Base-by-base conservation (phyloP, 2,888 invertebrate species). In the Napeogenes sylphis region DNA sequence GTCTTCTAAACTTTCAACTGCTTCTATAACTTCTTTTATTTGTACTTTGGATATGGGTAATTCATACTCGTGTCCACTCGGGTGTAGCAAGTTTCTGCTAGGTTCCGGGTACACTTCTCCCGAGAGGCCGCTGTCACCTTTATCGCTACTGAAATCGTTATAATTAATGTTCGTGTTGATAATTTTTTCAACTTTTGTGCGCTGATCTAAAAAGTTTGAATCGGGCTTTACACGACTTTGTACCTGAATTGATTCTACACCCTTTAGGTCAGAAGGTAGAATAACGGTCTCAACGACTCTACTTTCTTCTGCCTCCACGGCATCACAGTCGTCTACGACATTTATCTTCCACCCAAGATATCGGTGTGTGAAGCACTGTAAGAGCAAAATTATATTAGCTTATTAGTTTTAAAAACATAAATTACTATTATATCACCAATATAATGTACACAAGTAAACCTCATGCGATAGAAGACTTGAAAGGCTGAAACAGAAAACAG, bases 291-390 rank as follows among this genome's bases (percentile, higher is more conserved):
- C 87, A 4, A 88, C 84, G 70, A 89, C 82, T 13, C 85, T 88
- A 72, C 90, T 91, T 59, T 92, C 91, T 75, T 92, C 92, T 32
- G 91, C 93, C 55, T 92, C 91, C 2, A 83, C 79, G 63, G 80
- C 83, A 70, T 96, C 95, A 77, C 97, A 97, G 55, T 92, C 92
- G 81, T 98, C 97, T 69, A 95, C 91, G 1, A 99, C 97, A 82
- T 96, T 95, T 74, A 99, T 98, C 88, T 97, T 97, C 97, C 98
- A 98, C 57, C 98, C 98, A 76, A 98, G 93, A 81, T 98, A 94
- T 68, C 97, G 95, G 83, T 98, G 97, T 4, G 97, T 95, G 92
- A 94, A 98, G 83, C 98, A 98, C 95, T 98, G 91, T 32, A 70
- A 66, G 64, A 60, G 67, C 53, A 67, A 58, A 55, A 33, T 1